These are phyloP conservation scores for Caloenas nicobarica DNA, from an alignment of 2,113 vertebrate genomes.

Conservation along the genomic window DNA sequence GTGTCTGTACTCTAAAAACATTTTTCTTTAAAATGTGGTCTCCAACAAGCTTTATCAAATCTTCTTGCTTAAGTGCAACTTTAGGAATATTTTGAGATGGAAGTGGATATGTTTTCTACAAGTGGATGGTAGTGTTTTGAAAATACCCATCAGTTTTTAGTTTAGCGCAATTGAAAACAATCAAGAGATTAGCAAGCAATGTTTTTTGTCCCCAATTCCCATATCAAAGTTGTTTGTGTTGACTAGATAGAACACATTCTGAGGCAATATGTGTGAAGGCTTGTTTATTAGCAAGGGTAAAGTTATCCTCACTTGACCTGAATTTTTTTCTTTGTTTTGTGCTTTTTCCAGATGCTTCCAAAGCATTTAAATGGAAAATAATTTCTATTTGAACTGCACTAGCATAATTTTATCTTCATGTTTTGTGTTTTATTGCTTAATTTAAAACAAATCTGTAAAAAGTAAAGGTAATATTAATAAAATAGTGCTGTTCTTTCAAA, in stretches of 20 bases:
- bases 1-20: fast-evolving
- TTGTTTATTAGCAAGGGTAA: slow-evolving; percentile 22
- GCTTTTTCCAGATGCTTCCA: not conserved
- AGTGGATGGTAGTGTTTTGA: not conserved
- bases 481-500: not conserved
- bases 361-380: not conserved
- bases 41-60: not conserved
- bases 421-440: not conserved
- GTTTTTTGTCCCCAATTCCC: slow-evolving; percentile 45
- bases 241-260: slow-evolving; percentile 28
- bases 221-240: slow-evolving; percentile 39
- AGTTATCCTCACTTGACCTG: slow-evolving; percentile 50
- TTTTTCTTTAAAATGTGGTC: not conserved
- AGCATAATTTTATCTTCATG: not conserved
- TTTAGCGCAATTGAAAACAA: slow-evolving; percentile 25
- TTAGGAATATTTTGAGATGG: not conserved
- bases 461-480: not conserved
- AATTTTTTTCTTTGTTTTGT: not conserved
- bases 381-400: not conserved
- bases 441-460: not conserved
- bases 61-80: not conserved
- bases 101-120: not conserved
- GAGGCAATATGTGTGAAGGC: not conserved
- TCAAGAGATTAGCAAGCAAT: slow-evolving; percentile 21
- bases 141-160: not conserved